Conservation (phyloP, 2,113 vertebrate species). For the Monarcha castaneiventris region DNA sequence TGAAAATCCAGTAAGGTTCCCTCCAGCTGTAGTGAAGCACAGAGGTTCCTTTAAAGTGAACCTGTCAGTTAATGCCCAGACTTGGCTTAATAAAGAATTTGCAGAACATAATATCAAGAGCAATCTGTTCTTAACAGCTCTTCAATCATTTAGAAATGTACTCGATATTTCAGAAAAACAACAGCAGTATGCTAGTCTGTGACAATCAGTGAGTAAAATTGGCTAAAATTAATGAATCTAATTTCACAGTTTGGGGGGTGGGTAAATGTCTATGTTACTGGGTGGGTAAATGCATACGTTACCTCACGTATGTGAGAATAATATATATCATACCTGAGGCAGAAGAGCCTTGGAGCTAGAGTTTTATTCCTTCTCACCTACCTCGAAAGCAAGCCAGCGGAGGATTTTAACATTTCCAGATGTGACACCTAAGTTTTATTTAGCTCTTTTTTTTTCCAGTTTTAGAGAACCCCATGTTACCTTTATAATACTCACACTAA, state of each 20-base stretch:
- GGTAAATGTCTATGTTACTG: not conserved
- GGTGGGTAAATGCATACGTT: not conserved
- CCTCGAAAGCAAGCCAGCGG: not conserved
- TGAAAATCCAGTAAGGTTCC: not conserved
- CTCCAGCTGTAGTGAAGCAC: not conserved
- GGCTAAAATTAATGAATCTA: not conserved
- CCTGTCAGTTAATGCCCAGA: not conserved
- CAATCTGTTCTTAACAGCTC: not conserved
- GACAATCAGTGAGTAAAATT: not conserved
- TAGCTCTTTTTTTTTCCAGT: not conserved
- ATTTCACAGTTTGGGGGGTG: accelerated
- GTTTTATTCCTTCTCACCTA: not conserved
- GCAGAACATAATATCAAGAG: not conserved
- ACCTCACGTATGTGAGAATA: accelerated
- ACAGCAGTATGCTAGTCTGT: not conserved
- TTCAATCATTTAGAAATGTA: not conserved
- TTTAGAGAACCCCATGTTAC: not conserved
- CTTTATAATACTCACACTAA: not conserved
- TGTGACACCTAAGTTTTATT: not conserved
- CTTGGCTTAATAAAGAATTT: not conserved
- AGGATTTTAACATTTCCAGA: not conserved
- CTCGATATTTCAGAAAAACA: not conserved
- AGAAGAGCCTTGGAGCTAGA: not conserved
- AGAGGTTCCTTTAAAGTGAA: not conserved
- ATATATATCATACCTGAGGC: not conserved